Conservation (phyloP, 2,113 vertebrate species). For the Galeopterus variegatus region DNA sequence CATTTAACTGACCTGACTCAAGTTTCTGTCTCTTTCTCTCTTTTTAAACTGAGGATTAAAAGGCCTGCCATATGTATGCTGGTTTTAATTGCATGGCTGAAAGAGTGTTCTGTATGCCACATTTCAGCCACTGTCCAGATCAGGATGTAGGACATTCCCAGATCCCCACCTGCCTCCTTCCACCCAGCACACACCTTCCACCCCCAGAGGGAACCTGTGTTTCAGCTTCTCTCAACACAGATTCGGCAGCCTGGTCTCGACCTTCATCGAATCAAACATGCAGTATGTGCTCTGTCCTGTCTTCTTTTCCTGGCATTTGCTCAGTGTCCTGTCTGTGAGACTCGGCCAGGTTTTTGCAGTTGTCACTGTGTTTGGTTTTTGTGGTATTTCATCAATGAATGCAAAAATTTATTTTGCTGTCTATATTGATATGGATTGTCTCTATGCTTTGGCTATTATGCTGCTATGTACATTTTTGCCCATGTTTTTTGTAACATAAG, state of each 20-base stretch:
- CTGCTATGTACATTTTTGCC: background rate
- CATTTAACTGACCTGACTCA: background rate
- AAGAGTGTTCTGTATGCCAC: background rate
- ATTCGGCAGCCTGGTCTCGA: background rate
- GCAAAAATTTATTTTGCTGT: background rate
- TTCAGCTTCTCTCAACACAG: background rate
- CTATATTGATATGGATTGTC: background rate
- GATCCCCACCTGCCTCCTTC: background rate
- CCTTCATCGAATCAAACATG: background rate
- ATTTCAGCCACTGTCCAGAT: background rate
- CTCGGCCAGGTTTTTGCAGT: background rate
- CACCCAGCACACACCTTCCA: background rate
- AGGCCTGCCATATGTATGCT: rapidly evolving
- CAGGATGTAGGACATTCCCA: too few relatives aligned
- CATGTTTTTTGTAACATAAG: background rate
- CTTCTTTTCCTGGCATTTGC: background rate
- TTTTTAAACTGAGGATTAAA: background rate
- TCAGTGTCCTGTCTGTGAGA: background rate
- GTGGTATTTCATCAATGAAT: background rate
- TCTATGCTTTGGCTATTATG: background rate
- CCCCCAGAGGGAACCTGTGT: background rate
- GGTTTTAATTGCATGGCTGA: background rate
- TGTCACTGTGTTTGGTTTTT: background rate
- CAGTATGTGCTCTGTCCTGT: background rate
- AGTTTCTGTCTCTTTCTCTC: background rate